Evolutionary conservation across 2,797 vertebrate species (phyloP), one percentile per base, ranked within the genome.

Genomic region (Myotis myotis): DNA sequence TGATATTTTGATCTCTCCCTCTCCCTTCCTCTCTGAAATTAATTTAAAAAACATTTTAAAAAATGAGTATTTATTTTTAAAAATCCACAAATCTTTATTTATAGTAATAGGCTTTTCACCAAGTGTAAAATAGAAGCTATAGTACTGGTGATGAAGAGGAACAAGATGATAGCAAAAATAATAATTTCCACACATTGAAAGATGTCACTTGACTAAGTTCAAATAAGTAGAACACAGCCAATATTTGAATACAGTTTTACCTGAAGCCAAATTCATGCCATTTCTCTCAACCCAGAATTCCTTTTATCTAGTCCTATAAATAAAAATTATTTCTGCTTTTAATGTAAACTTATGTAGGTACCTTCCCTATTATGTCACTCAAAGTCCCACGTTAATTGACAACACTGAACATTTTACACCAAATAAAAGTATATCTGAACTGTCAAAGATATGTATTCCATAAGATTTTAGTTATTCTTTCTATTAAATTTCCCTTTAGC

Each of bases 241-340:
- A 90, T 74, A 38, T 71, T 47, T 47, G 60, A 91, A 60, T 71
- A 55, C 4, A 41, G 3, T 44, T 93, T 87, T 62, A 53, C 79
- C 16, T 79, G 17, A 90, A 95, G 44, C 7, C 8, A 89, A 85
- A 75, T 91, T n/a, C 28, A 71, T 66, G 84, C 6, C 19, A 93
- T 83, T 71, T 60, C 0, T 92, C 5, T 92, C 2, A 62, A 23
- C 6, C 8, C 1, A 57, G 13, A 47, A 36, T 83, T 90, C 7
- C 8, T 93, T 95, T 60, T 87, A 57, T 71, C 55, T 41, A 60
- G 12, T 66, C 93, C 23, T 71, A 57, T 66, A 66, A 72, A 93
- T 51, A 49, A 64, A 74, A 95, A 78, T 80, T 83, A 2, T 19
- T 80, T 47, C 15, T 93, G 16, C 0, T 30, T 62, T 87, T 89